Evolutionary conservation across 1,140 invertebrate species (phyloP).

Genomic region (Adelges cooleyi): DNA sequence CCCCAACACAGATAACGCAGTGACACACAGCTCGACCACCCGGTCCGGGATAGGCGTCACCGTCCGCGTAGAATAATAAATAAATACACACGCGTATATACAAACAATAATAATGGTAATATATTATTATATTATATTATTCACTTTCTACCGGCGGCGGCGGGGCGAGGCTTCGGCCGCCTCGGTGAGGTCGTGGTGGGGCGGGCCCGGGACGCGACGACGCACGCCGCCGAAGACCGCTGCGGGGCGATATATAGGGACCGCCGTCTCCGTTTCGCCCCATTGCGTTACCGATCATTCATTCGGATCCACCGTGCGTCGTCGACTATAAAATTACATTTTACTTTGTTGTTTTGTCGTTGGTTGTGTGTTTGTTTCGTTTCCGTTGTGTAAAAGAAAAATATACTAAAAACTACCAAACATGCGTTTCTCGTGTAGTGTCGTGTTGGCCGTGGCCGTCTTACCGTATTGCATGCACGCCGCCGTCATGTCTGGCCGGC

Average conservation of each 20-base stretch:
- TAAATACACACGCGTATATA: too few species aligned
- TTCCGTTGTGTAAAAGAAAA: too few species aligned
- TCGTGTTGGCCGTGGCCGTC: slow-evolving; percentile 36
- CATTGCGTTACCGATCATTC: slow-evolving; percentile 1
- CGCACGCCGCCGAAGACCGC: neutral
- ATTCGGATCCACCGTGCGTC: neutral
- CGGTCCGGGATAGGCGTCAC: too few species aligned
- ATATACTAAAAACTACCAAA: neutral
- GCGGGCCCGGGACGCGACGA: neutral
- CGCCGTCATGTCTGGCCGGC: slow-evolving; percentile 36
- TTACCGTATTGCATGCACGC: slow-evolving; percentile 32
- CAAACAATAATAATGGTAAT: too few species aligned
- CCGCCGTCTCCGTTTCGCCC: neutral
- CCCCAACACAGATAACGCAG: too few species aligned
- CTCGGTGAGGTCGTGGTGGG: neutral
- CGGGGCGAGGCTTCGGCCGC: neutral
- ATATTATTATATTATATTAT: too few species aligned
- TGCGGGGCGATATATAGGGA: slow-evolving; percentile 23
- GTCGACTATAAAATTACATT: neutral
- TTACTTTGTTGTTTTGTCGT: neutral
- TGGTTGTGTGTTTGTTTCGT: neutral
- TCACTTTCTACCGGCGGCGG: neutral
- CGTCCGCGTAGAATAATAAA: too few species aligned
- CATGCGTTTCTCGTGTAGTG: neutral
- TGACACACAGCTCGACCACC: too few species aligned